Conservation (phyloP, 35 echinoderm and acorn worm species). For the Patiria miniata region DNA sequence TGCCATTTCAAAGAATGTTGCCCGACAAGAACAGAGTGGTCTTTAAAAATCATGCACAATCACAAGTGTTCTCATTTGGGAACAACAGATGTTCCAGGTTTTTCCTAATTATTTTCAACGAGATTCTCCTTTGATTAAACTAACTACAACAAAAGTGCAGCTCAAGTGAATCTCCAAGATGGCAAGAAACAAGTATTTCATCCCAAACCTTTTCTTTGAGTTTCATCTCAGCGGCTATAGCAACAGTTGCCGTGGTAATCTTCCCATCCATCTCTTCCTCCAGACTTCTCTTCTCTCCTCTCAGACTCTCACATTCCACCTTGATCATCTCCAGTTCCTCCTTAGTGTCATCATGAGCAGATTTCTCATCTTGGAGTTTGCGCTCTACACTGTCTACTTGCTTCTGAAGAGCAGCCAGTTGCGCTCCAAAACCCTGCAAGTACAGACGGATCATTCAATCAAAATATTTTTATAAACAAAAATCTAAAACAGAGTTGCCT, state of each 20-base stretch:
- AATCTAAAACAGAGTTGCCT: not conserved
- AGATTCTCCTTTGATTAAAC: no score
- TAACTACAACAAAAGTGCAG: no score
- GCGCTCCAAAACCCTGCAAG: constrained; percentile 74
- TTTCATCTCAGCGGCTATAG: constrained; percentile 63
- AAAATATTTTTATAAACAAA: not conserved
- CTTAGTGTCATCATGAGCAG: constrained; percentile 78
- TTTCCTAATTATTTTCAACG: no score
- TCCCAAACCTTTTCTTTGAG: constrained; percentile 76
- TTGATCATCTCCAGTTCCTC: constrained; percentile 74
- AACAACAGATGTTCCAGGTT: no score
- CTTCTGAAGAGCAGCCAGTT: constrained; percentile 62
- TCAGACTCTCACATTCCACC: constrained; percentile 54
- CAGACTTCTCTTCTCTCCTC: constrained; percentile 51
- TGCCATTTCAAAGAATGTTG: no score
- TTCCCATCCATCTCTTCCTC: constrained; percentile 73
- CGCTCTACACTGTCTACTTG: constrained; percentile 74
- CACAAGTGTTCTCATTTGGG: no score
- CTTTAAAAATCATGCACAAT: no score
- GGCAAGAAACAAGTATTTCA: no score
- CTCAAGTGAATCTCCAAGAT: no score
- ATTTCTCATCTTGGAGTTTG: constrained; percentile 67
- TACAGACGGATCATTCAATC: not conserved
- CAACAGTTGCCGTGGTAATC: constrained; percentile 68
- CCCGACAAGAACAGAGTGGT: no score